phyloP scores from a whole-genome alignment of 2,888 invertebrate genomes.

The Zootermopsis nevadensis region DNA sequence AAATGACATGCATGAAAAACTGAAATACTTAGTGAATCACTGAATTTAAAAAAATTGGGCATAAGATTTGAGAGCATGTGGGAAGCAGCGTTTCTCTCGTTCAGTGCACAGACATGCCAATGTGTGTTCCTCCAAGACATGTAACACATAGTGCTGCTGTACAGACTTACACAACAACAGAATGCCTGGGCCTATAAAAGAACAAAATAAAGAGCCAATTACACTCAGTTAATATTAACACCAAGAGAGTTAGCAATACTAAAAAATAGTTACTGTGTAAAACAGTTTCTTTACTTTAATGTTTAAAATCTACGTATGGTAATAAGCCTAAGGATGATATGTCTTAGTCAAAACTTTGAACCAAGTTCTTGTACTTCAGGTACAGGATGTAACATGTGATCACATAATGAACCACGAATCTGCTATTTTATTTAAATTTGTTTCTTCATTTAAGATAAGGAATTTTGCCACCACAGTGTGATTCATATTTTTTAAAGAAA shows the following conservation, averaged over 20 bases:
- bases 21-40: too few species aligned
- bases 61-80: too few species aligned
- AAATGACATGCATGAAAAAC: too few species aligned
- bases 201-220: slow-evolving; percentile 50
- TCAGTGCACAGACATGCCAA: slow-evolving; percentile 48
- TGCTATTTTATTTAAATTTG: too few species aligned
- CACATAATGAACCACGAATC: too few species aligned
- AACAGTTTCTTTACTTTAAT: background rate
- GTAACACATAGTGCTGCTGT: slow-evolving; percentile 45
- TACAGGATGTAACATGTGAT: too few species aligned
- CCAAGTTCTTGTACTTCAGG: slow-evolving; percentile 13
- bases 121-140: slow-evolving; percentile 39
- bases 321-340: slow-evolving; percentile 1
- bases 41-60: too few species aligned
- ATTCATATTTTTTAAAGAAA: too few species aligned
- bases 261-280: background rate
- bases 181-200: slow-evolving; percentile 54
- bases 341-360: slow-evolving; percentile 23
- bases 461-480: too few species aligned
- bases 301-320: slow-evolving; percentile 32
- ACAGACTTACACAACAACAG: slow-evolving; percentile 53
- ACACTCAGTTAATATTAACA: slow-evolving; percentile 47
- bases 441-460: too few species aligned
- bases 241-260: slow-evolving; percentile 43
- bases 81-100: slow-evolving; percentile 3